These are phyloP conservation scores for Aporophyla lueneburgensis DNA, from an alignment of 2,888 invertebrate genomes.

Conservation along the genomic window DNA sequence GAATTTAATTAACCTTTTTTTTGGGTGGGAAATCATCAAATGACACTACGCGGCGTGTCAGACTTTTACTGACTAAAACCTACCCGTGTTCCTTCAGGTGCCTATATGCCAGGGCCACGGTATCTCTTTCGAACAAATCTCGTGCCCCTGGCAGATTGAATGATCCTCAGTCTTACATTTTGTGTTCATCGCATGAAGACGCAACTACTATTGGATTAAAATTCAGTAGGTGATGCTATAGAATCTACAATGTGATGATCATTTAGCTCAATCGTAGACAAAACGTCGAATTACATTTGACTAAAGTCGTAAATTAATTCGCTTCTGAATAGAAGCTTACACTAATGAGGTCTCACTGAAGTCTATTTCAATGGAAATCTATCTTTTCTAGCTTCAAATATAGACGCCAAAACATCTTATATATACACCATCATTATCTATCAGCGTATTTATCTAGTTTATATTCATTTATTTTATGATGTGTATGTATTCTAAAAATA, in stretches of 20 bases:
- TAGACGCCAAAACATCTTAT: not conserved
- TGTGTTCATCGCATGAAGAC: not conserved
- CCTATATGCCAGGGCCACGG: too few relatives aligned
- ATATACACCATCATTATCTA: not conserved
- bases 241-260: not conserved
- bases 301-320: not conserved
- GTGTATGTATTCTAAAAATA: not conserved
- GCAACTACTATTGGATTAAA: not conserved
- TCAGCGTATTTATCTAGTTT: not conserved
- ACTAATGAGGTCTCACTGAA: not conserved
- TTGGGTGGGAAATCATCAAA: too few relatives aligned
- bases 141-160: too few relatives aligned
- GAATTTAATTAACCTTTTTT: too few relatives aligned
- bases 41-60: too few relatives aligned
- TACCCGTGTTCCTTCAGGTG: too few relatives aligned
- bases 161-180: conserved; percentile 23
- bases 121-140: too few relatives aligned
- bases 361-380: not conserved
- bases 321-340: not conserved
- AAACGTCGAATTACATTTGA: not conserved
- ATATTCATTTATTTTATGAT: not conserved
- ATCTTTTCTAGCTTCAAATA: not conserved
- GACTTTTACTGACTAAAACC: too few relatives aligned
- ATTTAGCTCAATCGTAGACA: not conserved
- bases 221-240: not conserved